Base-by-base conservation (phyloP, 2,888 invertebrate species). In the Sylvicola cinctus region DNA sequence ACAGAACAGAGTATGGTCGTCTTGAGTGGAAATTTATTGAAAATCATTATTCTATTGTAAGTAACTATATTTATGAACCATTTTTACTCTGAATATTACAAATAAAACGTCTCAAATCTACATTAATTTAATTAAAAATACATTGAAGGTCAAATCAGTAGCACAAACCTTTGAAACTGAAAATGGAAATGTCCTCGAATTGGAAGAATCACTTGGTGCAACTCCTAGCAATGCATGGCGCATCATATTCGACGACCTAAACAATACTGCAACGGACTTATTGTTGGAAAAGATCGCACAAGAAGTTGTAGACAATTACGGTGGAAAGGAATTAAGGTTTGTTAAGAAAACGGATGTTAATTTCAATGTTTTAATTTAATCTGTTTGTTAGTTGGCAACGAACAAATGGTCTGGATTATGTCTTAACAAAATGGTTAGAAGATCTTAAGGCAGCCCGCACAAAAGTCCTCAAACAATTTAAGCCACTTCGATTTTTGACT, bases 21-120 rank as follows among this genome's bases (percentile, higher is more conserved):
- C 20, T 75, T 3, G 66, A 70, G 48, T 54, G 62, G 45, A 66
- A 65, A 40, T 75, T 72, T 46, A 53, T 75, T 13, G 45, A 47
- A 23, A 43, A 49, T 1, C 52, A 49, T 37, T 43, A 47, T 3
- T 32, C 36, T 2, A 45, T 32, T 4, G 32, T 36, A 4, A n/a
- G 26, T 25, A 10, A 25, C 6, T 8, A 25, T 25, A 8, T 8
- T 25, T 25, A 25, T 25, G 11, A 25, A 25, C 6, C 10, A 12
- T 28, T 20, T 20, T 20, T 20, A 20, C 20, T 20, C 8, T 6
- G 8, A 20, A 6, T 20, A 20, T 8, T 20, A 6, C 4, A 8
- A 20, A 20, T 4, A 4, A 20, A 8, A 20, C 4, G 20, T 20
- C n/a, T n/a, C n/a, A n/a, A n/a, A n/a, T n/a, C n/a, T 20, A 20